phyloP scores from a whole-genome alignment of 1,140 invertebrate species.

The Eumaeus atala region DNA sequence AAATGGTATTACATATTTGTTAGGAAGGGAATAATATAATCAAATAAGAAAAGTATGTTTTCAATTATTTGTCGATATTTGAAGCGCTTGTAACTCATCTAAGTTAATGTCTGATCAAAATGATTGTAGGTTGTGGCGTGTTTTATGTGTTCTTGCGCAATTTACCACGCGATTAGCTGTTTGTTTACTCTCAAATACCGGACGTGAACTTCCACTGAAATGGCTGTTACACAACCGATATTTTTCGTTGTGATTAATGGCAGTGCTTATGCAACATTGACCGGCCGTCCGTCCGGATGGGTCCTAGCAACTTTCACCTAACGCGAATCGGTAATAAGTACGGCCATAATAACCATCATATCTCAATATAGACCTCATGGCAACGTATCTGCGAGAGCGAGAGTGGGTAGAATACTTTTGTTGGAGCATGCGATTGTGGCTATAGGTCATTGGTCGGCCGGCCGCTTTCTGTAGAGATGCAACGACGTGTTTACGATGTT shows the following conservation, averaged over 20 bases:
- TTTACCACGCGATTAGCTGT: slow-evolving; percentile 6
- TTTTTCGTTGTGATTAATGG: slow-evolving; percentile 25
- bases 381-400: slow-evolving; percentile 46
- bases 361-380: slow-evolving; percentile 28
- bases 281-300: slow-evolving; percentile 24
- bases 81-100: too few relatives aligned
- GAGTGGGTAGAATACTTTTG: slow-evolving; percentile 37
- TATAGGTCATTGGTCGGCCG: slow-evolving; percentile 40
- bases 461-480: slow-evolving; percentile 38
- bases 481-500: slow-evolving; percentile 7
- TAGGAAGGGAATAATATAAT: too few relatives aligned
- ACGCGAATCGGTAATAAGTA: slow-evolving; percentile 35
- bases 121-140: too few relatives aligned
- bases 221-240: slow-evolving; percentile 15
- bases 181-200: slow-evolving; percentile 14
- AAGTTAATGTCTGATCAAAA: too few relatives aligned
- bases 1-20: too few relatives aligned
- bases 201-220: slow-evolving; percentile 12
- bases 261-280: slow-evolving; percentile 26
- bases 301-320: slow-evolving; percentile 36
- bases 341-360: slow-evolving; percentile 42
- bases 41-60: too few relatives aligned
- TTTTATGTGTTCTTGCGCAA: background rate
- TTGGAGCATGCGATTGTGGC: slow-evolving; percentile 41
- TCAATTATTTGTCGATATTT: too few relatives aligned